A percentile compares a stretch with the other conserved stretches of the same genome.
phyloP scores from a whole-genome alignment of 2,888 invertebrate genomes.

The Synanthedon andrenaeformis region DNA sequence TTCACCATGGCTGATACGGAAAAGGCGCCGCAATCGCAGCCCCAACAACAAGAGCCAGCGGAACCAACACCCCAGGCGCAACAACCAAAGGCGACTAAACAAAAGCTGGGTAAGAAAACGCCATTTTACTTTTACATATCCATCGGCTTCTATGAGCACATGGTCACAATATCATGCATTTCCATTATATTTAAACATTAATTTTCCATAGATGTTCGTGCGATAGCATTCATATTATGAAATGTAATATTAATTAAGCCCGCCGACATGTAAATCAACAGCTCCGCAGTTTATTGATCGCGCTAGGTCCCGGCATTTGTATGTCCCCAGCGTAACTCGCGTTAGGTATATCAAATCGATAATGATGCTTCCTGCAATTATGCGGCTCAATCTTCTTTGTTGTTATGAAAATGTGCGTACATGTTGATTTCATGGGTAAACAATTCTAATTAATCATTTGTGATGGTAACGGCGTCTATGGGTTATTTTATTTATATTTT shows the following conservation, averaged over 20 bases:
- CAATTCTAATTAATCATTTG: too few species aligned
- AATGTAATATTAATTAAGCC: not conserved
- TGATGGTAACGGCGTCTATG: too few species aligned
- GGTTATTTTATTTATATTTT: too few species aligned
- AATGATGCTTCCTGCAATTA: slow-evolving; percentile 5
- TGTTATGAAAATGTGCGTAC: too few species aligned
- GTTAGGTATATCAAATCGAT: slow-evolving; percentile 35
- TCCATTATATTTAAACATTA: not conserved
- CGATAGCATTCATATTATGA: not conserved
- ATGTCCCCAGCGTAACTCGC: slow-evolving; percentile 7
- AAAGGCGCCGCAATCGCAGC: slow-evolving; percentile 81
- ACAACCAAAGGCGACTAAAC: slow-evolving; percentile 76
- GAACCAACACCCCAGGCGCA: slow-evolving; percentile 74
- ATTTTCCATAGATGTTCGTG: not conserved
- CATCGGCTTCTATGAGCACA: slow-evolving; percentile 51
- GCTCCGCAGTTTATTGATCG: slow-evolving; percentile 30
- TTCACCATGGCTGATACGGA: slow-evolving; percentile 97
- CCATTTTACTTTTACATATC: slow-evolving; percentile 57
- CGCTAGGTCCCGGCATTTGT: slow-evolving; percentile 29
- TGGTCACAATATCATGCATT: slow-evolving; percentile 20
- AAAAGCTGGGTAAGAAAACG: slow-evolving; percentile 85
- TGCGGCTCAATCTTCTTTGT: too few species aligned
- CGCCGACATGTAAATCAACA: not conserved
- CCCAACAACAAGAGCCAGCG: slow-evolving; percentile 59
- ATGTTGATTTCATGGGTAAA: too few species aligned